Evolutionary conservation across 2,888 invertebrate genomes (phyloP), one percentile per base, ranked within the genome.

Genomic region (Lycocerus yunnanus): DNA sequence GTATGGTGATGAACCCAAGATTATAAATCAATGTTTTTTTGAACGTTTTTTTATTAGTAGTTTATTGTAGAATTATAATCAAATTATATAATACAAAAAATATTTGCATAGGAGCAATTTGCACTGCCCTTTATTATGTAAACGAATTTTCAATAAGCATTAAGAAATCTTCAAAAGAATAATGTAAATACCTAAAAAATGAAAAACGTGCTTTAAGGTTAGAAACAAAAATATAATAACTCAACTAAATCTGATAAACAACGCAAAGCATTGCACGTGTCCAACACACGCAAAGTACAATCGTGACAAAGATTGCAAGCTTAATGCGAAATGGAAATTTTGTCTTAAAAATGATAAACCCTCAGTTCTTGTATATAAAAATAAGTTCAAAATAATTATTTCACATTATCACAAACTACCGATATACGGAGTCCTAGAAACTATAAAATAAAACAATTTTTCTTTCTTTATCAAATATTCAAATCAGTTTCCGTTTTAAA

Each of bases 271-370:
- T 68, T 73, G 73, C 76, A 71, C 76, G 76, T 76, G 76, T 75
- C 76, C 71, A 68, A 76, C 76, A 71, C 73, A 74, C 76, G 76
- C 76, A 74, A 72, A 70, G 66, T 67, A 61, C 15, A 68, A 68
- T 76, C 76, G 76, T 76, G 76, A 76, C 76, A 76, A 43, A 43
- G 43, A 43, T 43, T 43, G n/a, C 2, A 43, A 43, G 43, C 43
- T 43, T 43, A 43, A 43, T 43, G 43, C 43, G 43, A 43, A 43
- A 43, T 43, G 43, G 27, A 43, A 43, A 43, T 43, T 43, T 43
- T n/a, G 43, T n/a, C 43, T 43, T 43, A 43, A 43, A 27, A 43
- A 43, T 43, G 43, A 43, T 43, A 43, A 43, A 43, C 43, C 43
- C n/a, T 43, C 43, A 43, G 6, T n/a, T n/a, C 8, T 43, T n/a